Conservation (phyloP, 2,113 vertebrate genomes). For the Kryptolebias marmoratus region DNA sequence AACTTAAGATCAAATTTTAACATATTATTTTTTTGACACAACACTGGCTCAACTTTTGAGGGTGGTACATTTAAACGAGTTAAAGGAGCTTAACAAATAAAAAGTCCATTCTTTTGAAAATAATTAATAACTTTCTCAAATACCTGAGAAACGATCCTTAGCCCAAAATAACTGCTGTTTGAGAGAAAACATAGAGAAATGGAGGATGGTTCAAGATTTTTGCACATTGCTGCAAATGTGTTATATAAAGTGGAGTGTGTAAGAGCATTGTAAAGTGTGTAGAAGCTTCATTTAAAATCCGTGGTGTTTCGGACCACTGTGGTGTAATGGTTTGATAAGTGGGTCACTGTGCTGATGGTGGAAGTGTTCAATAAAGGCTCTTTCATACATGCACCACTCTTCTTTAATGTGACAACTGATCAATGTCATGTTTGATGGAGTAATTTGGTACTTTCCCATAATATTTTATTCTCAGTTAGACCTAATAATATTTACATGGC, state of each 20-base stretch:
- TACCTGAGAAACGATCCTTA: no score
- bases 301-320: not conserved
- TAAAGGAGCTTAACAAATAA: no score
- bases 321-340: not conserved
- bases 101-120: no score
- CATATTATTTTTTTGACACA: not conserved
- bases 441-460: not conserved
- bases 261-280: not conserved
- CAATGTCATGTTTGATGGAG: not conserved
- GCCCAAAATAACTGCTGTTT: no score
- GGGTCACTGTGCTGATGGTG: not conserved
- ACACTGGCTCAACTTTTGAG: no score
- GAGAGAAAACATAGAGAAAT: no score
- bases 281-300: constrained; percentile 1
- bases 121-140: no score
- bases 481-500: not conserved
- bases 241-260: not conserved
- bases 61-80: not conserved
- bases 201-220: no score
- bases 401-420: not conserved
- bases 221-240: no score
- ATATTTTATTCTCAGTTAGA: not conserved
- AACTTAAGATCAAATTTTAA: not conserved
- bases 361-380: not conserved
- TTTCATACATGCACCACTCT: not conserved